Evolutionary conservation across 2,797 vertebrate species (phyloP), one percentile per base, ranked within the genome.

Genomic region (Myotis vivesi): DNA sequence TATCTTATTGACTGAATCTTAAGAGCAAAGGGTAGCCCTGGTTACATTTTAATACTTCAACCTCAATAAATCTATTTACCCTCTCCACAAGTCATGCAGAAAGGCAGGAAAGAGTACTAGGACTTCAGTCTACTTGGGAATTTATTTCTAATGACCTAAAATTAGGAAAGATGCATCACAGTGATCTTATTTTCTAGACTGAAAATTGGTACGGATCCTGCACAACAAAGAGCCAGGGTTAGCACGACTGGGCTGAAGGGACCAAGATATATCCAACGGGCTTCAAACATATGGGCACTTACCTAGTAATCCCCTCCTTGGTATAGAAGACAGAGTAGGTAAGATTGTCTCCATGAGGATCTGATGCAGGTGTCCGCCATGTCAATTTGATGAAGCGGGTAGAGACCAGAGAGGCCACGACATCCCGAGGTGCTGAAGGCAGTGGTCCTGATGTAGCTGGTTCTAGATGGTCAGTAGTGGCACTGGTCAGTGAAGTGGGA

Each of bases 381-480:
- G 99, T 99, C 98, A 99, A 97, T 97, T 99, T 99, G 98, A 99
- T 99, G 99, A 99, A 99, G 96, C 99, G 99, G 25, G 99, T 99
- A 97, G 99, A 99, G 94, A 99, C 99, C 49, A 99, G 98, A 4
- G 99, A 99, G 64, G 99, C 99, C 98, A 99, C 99, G 8, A 99
- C 99, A 2, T 99, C 99, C 28, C 99, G 98, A 1, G 99, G 99
- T 36, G 99, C 99, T 1, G 99, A 99, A 97, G 99, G 99, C 91
- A 99, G 96, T 51, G 99, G 99, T 97, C 99, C 99, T 36, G 98
- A 97, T 46, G 98, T 97, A 20, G 99, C 99, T 99, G 99, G 99
- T 98, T 99, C 99, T 99, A 99, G 99, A 99, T 99, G 99, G 99
- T 99, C 99, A 99, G 99, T 99, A 99, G 99, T 99, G 99, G 99